Evolutionary conservation across 2,113 vertebrate species (phyloP).

Genomic region (Zonotrichia leucophrys): DNA sequence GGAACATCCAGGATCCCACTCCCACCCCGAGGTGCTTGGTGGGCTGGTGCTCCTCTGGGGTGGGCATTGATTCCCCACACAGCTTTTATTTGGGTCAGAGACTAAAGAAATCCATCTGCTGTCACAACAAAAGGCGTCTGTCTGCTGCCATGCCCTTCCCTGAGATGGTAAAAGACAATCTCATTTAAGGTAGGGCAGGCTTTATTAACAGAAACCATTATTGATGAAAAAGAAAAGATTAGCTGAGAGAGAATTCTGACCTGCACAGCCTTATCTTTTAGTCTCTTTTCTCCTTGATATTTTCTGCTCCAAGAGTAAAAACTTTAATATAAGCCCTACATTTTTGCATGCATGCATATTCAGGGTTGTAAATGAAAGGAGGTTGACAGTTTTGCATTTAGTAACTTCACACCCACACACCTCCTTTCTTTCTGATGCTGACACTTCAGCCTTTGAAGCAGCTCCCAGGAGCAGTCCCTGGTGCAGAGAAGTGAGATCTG

Average conservation of each 20-base stretch:
- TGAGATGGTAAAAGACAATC: not conserved
- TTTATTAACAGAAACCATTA: constrained; percentile 32
- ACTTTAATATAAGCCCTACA: constrained; percentile 56
- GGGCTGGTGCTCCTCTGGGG: not conserved
- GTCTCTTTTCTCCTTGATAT: constrained; percentile 33
- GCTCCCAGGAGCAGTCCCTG: constrained; percentile 64
- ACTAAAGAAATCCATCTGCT: not conserved
- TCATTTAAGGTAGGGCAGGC: not conserved
- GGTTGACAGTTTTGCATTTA: constrained; percentile 76
- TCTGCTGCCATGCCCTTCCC: not conserved
- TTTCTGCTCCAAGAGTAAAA: constrained; percentile 68
- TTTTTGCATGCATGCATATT: constrained; percentile 73
- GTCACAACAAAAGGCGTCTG: not conserved
- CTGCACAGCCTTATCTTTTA: not conserved
- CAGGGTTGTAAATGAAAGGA: constrained; percentile 74
- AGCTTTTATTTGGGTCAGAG: not conserved
- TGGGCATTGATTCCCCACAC: not conserved
- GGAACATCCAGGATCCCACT: not conserved
- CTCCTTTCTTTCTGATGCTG: constrained; percentile 71
- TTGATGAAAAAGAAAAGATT: constrained; percentile 27
- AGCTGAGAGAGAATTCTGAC: constrained; percentile 34
- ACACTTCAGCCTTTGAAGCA: constrained; percentile 74
- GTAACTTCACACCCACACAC: constrained; percentile 73
- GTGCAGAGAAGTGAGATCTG: constrained; percentile 65
- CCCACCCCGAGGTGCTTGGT: not conserved